These are phyloP conservation scores for Agelastica alni DNA, from an alignment of 2,888 invertebrate genomes.

Conservation along the genomic window DNA sequence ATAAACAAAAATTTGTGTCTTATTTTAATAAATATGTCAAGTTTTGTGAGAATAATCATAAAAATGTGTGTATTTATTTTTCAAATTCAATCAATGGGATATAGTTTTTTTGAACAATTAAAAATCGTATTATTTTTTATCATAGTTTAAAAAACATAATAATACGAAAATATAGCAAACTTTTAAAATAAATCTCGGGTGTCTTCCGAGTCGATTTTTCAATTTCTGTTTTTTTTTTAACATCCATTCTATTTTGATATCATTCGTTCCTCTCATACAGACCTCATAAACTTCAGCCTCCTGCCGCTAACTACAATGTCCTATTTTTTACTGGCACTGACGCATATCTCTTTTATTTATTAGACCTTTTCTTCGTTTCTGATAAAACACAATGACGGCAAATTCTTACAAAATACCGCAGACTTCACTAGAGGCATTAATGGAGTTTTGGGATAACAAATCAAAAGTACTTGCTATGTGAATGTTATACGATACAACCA, in stretches of 20 bases:
- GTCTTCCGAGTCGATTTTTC: neutral
- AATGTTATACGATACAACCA: too few relatives aligned
- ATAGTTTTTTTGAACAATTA: too few relatives aligned
- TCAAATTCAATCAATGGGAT: too few relatives aligned
- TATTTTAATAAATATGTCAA: too few relatives aligned
- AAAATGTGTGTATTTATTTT: too few relatives aligned
- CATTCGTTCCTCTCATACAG: conserved; percentile 1
- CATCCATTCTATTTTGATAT: conserved; percentile 7
- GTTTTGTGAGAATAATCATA: too few relatives aligned
- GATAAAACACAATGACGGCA: conserved; percentile 14
- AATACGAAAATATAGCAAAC: too few relatives aligned
- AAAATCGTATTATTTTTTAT: too few relatives aligned
- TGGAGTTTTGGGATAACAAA: conserved; percentile 31
- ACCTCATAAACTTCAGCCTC: conserved; percentile 19
- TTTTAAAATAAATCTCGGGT: too few relatives aligned
- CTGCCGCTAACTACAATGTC: conserved; percentile 21
- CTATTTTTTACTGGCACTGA: conserved; percentile 16
- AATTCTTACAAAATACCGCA: conserved; percentile 21
- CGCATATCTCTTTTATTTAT: conserved; percentile 16
- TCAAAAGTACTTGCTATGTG: conserved; percentile 22
- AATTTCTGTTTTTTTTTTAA: conserved; percentile 7
- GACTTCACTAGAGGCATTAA: conserved; percentile 23
- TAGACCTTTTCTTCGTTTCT: conserved; percentile 8
- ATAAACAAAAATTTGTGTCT: too few relatives aligned
- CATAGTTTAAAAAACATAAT: too few relatives aligned